Conservation (phyloP, 2,888 invertebrate genomes). For the Luperina testacea region DNA sequence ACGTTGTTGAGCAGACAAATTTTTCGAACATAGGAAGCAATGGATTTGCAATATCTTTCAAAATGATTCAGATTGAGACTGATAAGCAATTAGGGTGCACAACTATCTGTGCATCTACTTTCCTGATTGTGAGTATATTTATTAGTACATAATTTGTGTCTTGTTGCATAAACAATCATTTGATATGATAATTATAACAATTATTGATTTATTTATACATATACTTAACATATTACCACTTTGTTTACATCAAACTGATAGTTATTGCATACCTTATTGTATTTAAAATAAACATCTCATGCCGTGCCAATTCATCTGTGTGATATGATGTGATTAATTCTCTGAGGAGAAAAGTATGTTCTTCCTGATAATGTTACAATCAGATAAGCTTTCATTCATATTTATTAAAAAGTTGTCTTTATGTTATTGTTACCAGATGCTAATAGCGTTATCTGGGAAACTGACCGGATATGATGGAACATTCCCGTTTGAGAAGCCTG, state of each 20-base stretch:
- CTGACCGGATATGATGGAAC: conserved; percentile 98
- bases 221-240: no score
- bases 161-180: conserved; percentile 2
- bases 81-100: not conserved
- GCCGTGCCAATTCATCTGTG: conserved; percentile 8
- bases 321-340: not conserved
- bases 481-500: conserved; percentile 98
- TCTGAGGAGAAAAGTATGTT: conserved; percentile 1
- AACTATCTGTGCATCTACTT: not conserved
- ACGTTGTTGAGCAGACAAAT: not conserved
- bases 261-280: conserved; percentile 24
- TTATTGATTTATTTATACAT: not conserved
- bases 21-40: not conserved
- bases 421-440: conserved; percentile 92
- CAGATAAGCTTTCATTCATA: not conserved
- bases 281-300: conserved; percentile 9
- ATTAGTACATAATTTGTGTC: not conserved
- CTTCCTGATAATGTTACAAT: not conserved
- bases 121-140: not conserved
- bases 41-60: not conserved
- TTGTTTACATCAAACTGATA: not conserved
- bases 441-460: conserved; percentile 97
- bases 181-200: not conserved
- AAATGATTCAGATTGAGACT: not conserved
- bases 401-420: not conserved